A percentile compares a stretch with the other conserved stretches of the same genome.
Conservation (phyloP, 2,797 vertebrate species). For the Monodelphis domestica region DNA sequence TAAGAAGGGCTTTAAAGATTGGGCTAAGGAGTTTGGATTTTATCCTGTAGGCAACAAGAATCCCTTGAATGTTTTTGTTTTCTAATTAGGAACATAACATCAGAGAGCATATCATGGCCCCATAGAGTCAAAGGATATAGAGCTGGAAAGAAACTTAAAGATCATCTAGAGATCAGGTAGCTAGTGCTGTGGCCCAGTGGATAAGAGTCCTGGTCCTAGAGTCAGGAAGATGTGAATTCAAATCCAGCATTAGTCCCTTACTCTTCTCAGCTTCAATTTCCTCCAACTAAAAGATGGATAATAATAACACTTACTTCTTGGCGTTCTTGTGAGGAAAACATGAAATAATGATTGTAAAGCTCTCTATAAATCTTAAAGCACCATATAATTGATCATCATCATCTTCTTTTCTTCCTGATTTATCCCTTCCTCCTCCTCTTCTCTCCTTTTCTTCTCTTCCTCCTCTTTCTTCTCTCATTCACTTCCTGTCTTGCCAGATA, state of each 20-base stretch:
- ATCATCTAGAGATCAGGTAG: not conserved
- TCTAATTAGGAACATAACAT: not conserved
- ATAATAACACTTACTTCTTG: not conserved
- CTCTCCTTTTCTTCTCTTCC: not conserved
- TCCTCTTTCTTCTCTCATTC: not conserved
- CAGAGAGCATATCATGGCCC: not conserved
- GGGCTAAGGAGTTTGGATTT: not conserved
- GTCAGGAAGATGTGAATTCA: not conserved
- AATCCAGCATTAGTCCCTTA: not conserved
- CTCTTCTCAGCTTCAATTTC: not conserved
- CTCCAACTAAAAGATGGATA: not conserved
- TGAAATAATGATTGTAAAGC: not conserved
- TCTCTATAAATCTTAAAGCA: not conserved
- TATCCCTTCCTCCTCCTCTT: too few relatives aligned
- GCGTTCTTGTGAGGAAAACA: not conserved
- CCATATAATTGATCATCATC: not conserved
- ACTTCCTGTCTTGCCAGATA: not conserved
- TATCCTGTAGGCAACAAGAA: not conserved
- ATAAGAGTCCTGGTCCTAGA: not conserved
- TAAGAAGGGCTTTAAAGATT: too few relatives aligned
- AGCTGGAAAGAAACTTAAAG: not conserved
- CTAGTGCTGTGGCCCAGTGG: not conserved
- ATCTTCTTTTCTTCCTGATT: not conserved
- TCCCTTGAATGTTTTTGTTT: not conserved
- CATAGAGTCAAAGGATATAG: not conserved